Evolutionary conservation across 2,113 vertebrate genomes (phyloP).

Genomic region (Ctenomys sociabilis): DNA sequence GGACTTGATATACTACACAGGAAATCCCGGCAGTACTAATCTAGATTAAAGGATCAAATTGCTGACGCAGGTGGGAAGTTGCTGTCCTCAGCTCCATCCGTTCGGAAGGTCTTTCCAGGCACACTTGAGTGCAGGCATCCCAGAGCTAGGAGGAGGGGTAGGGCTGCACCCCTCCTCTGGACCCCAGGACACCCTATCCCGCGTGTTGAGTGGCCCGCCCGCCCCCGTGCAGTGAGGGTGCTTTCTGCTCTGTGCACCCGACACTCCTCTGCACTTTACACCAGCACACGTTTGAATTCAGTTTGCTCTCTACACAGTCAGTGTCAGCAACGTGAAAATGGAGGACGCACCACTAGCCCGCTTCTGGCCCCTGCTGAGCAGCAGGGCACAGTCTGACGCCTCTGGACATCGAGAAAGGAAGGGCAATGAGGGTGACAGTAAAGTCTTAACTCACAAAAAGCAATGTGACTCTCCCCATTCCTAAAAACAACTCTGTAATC

Average conservation of each 20-base stretch:
- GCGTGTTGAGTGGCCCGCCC: neutral
- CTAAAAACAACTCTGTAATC: neutral
- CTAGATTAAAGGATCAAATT: neutral
- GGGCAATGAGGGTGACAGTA: neutral
- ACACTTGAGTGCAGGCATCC: rapidly evolving
- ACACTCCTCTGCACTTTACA: rapidly evolving
- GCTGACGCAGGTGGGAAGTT: neutral
- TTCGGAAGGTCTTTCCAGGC: too few relatives aligned
- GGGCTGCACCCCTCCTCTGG: neutral
- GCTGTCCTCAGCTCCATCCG: neutral
- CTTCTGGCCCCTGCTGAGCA: neutral
- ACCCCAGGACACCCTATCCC: neutral
- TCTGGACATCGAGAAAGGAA: neutral
- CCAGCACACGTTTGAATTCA: neutral
- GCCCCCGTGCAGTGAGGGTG: rapidly evolving
- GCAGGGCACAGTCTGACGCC: neutral
- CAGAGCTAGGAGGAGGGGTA: neutral
- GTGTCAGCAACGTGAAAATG: neutral
- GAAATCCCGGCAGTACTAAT: neutral
- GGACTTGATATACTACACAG: neutral
- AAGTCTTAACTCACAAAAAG: neutral
- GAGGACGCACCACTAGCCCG: neutral
- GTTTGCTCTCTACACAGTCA: neutral
- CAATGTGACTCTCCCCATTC: neutral
- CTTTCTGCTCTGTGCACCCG: rapidly evolving